Conservation (phyloP, 2,113 vertebrate genomes). For the Malurus alboscapulatus region DNA sequence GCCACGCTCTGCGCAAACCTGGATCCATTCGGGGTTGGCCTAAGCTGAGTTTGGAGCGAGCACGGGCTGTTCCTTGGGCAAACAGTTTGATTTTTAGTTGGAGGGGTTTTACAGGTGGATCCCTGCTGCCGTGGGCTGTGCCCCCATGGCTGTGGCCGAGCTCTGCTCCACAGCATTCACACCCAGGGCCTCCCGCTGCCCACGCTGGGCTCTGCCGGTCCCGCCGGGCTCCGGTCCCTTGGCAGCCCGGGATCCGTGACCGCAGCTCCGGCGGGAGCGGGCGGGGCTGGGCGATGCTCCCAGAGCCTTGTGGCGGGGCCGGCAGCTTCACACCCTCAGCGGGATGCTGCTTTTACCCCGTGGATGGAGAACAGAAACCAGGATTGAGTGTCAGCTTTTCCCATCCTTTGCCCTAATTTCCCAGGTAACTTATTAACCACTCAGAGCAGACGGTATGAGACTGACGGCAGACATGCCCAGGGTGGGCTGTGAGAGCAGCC, state of each 20-base stretch:
- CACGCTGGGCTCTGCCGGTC: rapidly evolving
- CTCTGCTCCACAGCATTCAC: rapidly evolving
- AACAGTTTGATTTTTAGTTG: background rate
- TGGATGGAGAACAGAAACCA: background rate
- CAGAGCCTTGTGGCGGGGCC: rapidly evolving
- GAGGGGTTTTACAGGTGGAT: background rate
- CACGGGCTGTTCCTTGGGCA: background rate
- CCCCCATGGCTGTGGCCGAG: background rate
- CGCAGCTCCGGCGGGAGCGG: rapidly evolving
- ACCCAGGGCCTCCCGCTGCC: background rate
- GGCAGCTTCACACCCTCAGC: background rate
- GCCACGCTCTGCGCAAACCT: rapidly evolving
- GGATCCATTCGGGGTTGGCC: background rate
- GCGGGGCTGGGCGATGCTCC: background rate
- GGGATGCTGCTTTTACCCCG: background rate
- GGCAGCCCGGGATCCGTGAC: background rate
- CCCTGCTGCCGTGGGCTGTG: rapidly evolving
- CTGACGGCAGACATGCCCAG: rapidly evolving
- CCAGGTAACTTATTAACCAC: background rate
- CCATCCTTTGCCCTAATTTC: background rate
- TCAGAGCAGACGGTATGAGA: background rate
- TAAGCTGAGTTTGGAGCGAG: background rate
- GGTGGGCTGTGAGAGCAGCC: background rate
- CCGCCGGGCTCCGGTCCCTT: background rate
- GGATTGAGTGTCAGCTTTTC: background rate